Percentiles rank a stretch among this genome's conserved stretches.
Evolutionary conservation across 2,888 invertebrate genomes (phyloP).

Genomic region (Kryphioiulus occultus): DNA sequence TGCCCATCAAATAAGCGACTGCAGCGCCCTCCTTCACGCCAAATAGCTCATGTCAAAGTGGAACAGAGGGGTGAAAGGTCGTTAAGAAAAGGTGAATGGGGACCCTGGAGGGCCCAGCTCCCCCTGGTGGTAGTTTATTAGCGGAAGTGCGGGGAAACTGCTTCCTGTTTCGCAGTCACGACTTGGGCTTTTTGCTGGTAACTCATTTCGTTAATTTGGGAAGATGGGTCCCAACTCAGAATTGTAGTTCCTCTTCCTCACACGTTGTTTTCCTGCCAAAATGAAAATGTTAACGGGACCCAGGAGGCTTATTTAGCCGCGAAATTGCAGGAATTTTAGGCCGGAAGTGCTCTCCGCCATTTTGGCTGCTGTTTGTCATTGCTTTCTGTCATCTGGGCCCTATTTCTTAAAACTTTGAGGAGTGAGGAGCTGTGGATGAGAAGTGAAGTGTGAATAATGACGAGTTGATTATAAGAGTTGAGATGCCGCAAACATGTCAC

Average conservation of each 20-base stretch:
- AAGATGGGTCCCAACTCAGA: background rate
- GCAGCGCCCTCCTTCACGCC: background rate
- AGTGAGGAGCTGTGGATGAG: too few relatives aligned
- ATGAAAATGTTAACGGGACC: background rate
- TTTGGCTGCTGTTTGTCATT: too few relatives aligned
- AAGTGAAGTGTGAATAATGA: too few relatives aligned
- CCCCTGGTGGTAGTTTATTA: background rate
- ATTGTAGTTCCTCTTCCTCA: background rate
- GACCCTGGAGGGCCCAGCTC: background rate
- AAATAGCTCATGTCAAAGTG: background rate
- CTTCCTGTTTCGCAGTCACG: background rate
- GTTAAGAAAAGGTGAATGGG: background rate
- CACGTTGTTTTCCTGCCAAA: background rate
- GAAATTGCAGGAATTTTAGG: background rate
- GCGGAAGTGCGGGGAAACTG: background rate
- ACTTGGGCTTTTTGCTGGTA: background rate
- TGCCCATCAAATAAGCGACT: background rate
- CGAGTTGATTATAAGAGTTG: too few relatives aligned
- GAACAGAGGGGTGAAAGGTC: background rate
- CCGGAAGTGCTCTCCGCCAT: background rate
- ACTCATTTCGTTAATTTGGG: background rate
- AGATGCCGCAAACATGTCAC: too few relatives aligned
- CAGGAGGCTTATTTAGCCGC: background rate
- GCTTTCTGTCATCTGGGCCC: too few relatives aligned
- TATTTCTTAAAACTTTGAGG: too few relatives aligned